A percentile compares a stretch with the other conserved stretches of the same genome.
phyloP scores from a whole-genome alignment of 2,113 vertebrate genomes.

The Alexandromys fortis region DNA sequence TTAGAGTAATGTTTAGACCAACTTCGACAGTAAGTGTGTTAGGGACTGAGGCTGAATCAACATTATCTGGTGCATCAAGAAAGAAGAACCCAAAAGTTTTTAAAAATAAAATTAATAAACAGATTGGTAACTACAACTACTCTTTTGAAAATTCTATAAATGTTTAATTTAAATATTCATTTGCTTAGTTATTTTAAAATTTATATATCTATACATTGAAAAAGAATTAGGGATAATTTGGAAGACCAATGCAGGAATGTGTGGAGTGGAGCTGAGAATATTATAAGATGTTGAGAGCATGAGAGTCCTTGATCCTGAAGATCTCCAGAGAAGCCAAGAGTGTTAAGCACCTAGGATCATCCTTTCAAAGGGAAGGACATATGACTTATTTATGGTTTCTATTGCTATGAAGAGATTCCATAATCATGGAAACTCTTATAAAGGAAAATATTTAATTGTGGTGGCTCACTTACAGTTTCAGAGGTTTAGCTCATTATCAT shows the following conservation, averaged over 20 bases:
- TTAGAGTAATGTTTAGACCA: neutral
- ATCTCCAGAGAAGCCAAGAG: neutral
- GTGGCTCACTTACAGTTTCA: neutral
- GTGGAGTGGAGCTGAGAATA: neutral
- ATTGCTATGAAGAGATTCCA: neutral
- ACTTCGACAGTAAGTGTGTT: neutral
- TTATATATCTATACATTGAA: neutral
- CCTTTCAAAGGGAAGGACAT: neutral
- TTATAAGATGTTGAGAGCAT: neutral
- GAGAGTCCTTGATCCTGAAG: neutral
- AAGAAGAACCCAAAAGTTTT: neutral
- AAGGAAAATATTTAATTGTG: neutral
- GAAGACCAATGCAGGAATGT: neutral
- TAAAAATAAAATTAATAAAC: neutral
- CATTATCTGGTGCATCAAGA: neutral
- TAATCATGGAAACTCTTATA: neutral
- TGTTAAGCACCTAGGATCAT: neutral
- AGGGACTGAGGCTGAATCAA: neutral
- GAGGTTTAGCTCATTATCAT: neutral
- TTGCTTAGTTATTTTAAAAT: slow-evolving; percentile 9
- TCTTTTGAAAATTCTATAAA: slow-evolving; percentile 20
- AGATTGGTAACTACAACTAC: neutral
- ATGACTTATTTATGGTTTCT: neutral
- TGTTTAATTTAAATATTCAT: slow-evolving; percentile 17
- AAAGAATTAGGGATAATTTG: slow-evolving; percentile 10